These are phyloP conservation scores for Parapsyche elsis DNA, from an alignment of 1,140 invertebrate genomes.

Conservation along the genomic window DNA sequence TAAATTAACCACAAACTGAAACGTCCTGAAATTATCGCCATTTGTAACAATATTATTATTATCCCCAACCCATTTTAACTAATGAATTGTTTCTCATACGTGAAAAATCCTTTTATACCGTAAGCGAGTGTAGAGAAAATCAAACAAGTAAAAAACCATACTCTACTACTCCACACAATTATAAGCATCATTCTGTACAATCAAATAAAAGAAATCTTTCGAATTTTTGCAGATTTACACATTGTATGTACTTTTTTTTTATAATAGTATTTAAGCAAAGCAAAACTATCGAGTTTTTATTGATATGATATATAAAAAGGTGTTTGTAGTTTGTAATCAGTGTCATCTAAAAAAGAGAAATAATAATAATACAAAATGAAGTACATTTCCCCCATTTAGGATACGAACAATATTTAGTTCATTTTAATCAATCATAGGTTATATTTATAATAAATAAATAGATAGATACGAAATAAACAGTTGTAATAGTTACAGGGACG, in stretches of 20 bases:
- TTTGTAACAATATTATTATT: too few species aligned
- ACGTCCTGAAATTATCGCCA: background rate
- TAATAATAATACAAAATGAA: too few species aligned
- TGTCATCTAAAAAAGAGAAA: too few species aligned
- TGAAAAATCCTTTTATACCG: background rate
- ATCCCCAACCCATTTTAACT: background rate
- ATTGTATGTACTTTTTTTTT: too few species aligned
- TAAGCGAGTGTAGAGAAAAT: too few species aligned
- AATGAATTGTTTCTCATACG: background rate
- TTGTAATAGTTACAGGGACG: background rate
- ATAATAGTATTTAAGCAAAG: background rate
- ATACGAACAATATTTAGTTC: background rate
- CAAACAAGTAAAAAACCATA: background rate
- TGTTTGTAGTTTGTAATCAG: too few species aligned
- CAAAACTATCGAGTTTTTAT: constrained; percentile 1
- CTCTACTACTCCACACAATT: too few species aligned
- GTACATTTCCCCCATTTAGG: background rate
- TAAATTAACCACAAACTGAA: background rate
- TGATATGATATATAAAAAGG: background rate
- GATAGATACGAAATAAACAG: background rate
- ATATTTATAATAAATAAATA: background rate
- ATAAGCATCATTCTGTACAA: background rate
- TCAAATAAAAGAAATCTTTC: background rate
- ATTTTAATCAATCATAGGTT: background rate
- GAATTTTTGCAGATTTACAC: constrained; percentile 12